These are phyloP conservation scores for Batillaria attramentaria DNA, from an alignment of 1,140 invertebrate genomes.

Conservation along the genomic window DNA sequence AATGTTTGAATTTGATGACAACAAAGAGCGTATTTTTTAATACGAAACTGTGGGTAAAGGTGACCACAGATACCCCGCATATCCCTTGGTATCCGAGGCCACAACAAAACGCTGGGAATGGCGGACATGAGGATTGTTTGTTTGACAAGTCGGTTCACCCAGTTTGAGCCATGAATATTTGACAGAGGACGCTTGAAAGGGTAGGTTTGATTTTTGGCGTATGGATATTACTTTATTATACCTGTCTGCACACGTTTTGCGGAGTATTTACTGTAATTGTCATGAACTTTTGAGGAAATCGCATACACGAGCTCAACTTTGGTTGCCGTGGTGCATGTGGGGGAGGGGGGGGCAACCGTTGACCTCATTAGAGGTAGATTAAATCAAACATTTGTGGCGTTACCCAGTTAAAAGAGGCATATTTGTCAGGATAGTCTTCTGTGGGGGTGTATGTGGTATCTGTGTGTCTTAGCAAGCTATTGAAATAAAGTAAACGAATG, in stretches of 20 bases:
- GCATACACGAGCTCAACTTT: neutral
- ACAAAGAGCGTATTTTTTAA: no score
- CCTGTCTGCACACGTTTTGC: neutral
- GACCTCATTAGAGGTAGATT: no score
- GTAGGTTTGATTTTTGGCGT: neutral
- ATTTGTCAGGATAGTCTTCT: no score
- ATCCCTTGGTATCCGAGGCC: no score
- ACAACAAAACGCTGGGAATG: neutral
- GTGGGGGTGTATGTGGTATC: no score
- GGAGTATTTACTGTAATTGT: neutral
- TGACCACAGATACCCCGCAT: no score
- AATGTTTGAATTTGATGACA: no score
- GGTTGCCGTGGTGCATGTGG: neutral
- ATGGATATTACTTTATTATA: neutral
- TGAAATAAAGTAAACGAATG: no score
- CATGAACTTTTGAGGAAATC: neutral
- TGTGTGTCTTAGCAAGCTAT: no score
- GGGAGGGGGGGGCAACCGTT: neutral
- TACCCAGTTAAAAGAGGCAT: no score
- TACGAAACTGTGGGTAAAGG: no score
- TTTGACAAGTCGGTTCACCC: neutral
- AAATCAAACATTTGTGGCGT: no score
- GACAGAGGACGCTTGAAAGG: neutral
- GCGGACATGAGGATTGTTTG: neutral
- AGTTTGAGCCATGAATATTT: conserved; percentile 3